phyloP scores from a whole-genome alignment of 2,888 invertebrate genomes.

The Loripinus fragilis region DNA sequence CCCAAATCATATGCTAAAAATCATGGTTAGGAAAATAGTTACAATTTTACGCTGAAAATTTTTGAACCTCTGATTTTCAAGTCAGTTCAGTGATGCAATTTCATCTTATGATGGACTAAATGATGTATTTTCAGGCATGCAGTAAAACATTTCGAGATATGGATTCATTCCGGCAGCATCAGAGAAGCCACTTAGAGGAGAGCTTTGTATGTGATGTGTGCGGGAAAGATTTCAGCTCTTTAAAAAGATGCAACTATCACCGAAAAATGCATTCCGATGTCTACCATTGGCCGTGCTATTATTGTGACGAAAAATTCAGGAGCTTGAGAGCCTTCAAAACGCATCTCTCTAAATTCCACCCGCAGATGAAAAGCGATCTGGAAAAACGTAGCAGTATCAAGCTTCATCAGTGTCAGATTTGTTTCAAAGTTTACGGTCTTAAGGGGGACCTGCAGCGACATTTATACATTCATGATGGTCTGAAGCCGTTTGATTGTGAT shows the following conservation, averaged over 20 bases:
- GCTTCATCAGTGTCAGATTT: conserved; percentile 39
- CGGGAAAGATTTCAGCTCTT: neutral
- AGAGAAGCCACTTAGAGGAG: neutral
- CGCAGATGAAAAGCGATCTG: conserved; percentile 39
- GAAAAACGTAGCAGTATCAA: conserved; percentile 38
- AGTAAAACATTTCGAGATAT: neutral
- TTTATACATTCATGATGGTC: conserved; percentile 25
- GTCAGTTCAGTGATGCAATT: no score
- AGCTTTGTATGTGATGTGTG: neutral
- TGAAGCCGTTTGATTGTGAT: conserved; percentile 32
- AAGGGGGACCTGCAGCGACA: conserved; percentile 34
- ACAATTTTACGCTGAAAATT: no score
- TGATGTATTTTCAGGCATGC: conserved; percentile 47
- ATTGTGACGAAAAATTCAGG: neutral
- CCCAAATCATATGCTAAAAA: no score
- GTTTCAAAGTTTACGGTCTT: conserved; percentile 46
- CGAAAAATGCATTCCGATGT: conserved; percentile 31
- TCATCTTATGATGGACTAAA: no score
- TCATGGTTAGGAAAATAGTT: no score
- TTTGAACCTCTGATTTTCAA: no score
- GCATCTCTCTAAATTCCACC: conserved; percentile 43
- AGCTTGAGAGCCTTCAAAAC: conserved; percentile 37
- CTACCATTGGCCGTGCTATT: conserved; percentile 40
- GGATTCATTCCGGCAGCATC: neutral
- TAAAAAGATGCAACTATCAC: neutral